A percentile compares a stretch with the other conserved stretches of the same genome.
Evolutionary conservation across 1,140 invertebrate species (phyloP).

Genomic region (Drosophila melanica): DNA sequence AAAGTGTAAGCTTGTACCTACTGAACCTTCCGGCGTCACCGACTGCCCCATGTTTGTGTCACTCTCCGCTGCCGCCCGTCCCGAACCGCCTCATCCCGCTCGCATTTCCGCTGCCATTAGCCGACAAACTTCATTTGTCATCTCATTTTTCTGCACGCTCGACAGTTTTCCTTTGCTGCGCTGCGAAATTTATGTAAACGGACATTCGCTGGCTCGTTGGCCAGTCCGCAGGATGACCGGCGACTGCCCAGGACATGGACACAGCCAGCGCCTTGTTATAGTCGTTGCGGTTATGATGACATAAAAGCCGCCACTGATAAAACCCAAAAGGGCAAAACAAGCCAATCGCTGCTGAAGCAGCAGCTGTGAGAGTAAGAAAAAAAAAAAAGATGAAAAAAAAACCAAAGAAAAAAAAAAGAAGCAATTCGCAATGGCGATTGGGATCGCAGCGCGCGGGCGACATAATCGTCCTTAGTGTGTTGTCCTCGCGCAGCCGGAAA

Average conservation of each 20-base stretch:
- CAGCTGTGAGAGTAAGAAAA: slow-evolving; percentile 13
- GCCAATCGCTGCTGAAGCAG: slow-evolving; percentile 52
- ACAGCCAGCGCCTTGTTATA: slow-evolving; percentile 48
- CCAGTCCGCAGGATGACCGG: slow-evolving; percentile 42
- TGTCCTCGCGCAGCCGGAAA: slow-evolving; percentile 51
- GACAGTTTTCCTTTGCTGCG: slow-evolving; percentile 74
- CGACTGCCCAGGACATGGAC: slow-evolving; percentile 32
- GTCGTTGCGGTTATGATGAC: slow-evolving; percentile 78
- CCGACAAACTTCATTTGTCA: slow-evolving; percentile 82
- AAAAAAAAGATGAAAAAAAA: slow-evolving; percentile 7
- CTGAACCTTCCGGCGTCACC: slow-evolving; percentile 34
- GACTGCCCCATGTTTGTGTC: neutral
- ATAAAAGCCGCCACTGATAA: slow-evolving; percentile 79
- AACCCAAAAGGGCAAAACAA: slow-evolving; percentile 65
- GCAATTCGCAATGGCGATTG: slow-evolving; percentile 66
- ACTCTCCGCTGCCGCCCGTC: neutral
- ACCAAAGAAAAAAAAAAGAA: slow-evolving; percentile 32
- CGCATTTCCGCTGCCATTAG: slow-evolving; percentile 80
- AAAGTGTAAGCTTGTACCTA: slow-evolving; percentile 77
- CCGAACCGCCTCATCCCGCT: slow-evolving; percentile 14
- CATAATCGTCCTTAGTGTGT: slow-evolving; percentile 48
- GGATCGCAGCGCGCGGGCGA: slow-evolving; percentile 50
- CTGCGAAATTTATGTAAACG: slow-evolving; percentile 80
- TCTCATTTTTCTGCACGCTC: slow-evolving; percentile 81
- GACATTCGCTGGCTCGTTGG: slow-evolving; percentile 69